Percentiles rank a stretch among this genome's conserved stretches.
These are phyloP conservation scores for Hemistola chrysoprasaria DNA, from an alignment of 2,888 invertebrate genomes.

Conservation along the genomic window DNA sequence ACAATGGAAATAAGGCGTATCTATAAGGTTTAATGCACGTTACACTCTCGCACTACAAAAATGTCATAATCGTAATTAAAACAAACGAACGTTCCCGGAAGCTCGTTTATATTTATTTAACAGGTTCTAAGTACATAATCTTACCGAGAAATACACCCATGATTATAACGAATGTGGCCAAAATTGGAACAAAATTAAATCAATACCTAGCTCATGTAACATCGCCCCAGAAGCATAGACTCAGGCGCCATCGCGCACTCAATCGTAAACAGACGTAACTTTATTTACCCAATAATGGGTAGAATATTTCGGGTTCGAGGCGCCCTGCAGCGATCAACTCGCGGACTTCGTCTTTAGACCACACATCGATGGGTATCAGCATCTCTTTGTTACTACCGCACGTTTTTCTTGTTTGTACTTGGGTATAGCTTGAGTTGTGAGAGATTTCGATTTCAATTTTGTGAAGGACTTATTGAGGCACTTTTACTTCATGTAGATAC, in stretches of 20 bases:
- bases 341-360: conserved; percentile 35
- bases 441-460: conserved; percentile 26
- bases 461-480: no score
- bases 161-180: no score
- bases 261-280: no score
- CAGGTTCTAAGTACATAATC: conserved; percentile 24
- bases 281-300: conserved; percentile 47
- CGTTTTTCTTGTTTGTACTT: conserved; percentile 38
- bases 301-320: conserved; percentile 41
- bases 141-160: conserved; percentile 28
- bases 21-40: no score
- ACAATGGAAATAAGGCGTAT: no score
- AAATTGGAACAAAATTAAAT: no score
- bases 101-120: conserved; percentile 27
- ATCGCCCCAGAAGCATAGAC: no score
- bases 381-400: conserved; percentile 36
- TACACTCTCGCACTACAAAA: conserved; percentile 17
- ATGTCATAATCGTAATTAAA: conserved; percentile 16
- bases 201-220: no score
- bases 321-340: conserved; percentile 45
- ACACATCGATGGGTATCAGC: conserved; percentile 46
- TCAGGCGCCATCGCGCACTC: no score
- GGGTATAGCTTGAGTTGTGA: no score
- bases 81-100: conserved; percentile 20
- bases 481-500: no score